Evolutionary conservation across 2,888 invertebrate species (phyloP), one percentile per base, ranked within the genome.

Genomic region (Thymelicus sylvestris): DNA sequence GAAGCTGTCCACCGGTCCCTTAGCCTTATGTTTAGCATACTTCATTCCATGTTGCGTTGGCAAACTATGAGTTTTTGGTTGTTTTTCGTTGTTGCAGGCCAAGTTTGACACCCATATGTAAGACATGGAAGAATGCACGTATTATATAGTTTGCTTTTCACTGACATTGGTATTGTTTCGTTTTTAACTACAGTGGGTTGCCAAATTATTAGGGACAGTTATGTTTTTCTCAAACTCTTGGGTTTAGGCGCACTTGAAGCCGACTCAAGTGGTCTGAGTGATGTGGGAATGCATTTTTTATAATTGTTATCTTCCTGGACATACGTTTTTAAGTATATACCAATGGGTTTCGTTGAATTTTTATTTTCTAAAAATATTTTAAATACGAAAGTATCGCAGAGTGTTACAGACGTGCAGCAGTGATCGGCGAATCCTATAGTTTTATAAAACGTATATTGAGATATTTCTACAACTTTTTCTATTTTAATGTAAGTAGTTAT

Each of bases 291-390:
- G 13, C n/a, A n/a, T 48, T 48, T 48, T 48, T 48, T n/a, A 48
- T 48, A 48, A n/a, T 13, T 48, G 6, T 10, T 12, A 48, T 48
- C 5, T 48, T 48, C 6, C 13, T 48, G 6, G 3, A 6, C 48
- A 1, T 48, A 10, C 4, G 48, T 13, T 48, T 48, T 48, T 48
- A 48, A 48, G n/a, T 48, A n/a, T 1, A 47, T 47, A 12, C 12
- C 47, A 47, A 12, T 47, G 12, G n/a, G n/a, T 48, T 48, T 48
- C 6, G 48, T 10, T n/a, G 48, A 8, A 48, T 48, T 48, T 6
- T 48, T 13, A 48, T 41, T 48, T 48, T 48, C n/a, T 48, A 48
- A 48, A 48, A 48, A 48, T 48, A n/a, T n/a, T 48, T 48, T 48
- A 3, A 13, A 6, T 8, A 13, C n/a, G 48, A 48, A n/a, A 48